Evolutionary conservation across 2,888 invertebrate genomes (phyloP).

Genomic region (Trilocha varians): DNA sequence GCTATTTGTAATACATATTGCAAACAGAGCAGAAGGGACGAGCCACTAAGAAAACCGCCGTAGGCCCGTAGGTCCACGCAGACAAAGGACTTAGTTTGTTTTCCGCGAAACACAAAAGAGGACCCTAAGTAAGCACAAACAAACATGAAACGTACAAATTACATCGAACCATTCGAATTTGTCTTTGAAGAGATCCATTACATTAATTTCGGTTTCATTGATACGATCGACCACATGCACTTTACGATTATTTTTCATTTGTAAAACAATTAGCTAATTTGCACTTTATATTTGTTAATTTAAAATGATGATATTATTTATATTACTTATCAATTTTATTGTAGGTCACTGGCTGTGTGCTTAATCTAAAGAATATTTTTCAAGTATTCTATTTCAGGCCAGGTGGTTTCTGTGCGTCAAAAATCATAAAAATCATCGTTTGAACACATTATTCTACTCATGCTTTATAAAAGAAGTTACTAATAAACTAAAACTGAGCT

Average conservation of each 20-base stretch:
- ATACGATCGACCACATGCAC: constrained; percentile 18
- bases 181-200: constrained; percentile 34
- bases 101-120: constrained; percentile 51
- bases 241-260: neutral
- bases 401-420: no score
- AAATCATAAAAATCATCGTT: no score
- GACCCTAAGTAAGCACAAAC: constrained; percentile 47
- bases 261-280: neutral
- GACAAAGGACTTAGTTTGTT: constrained; percentile 57
- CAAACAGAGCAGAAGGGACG: constrained; percentile 19
- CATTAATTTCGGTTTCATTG: constrained; percentile 20
- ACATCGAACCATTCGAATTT: constrained; percentile 38
- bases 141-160: constrained; percentile 46
- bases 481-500: no score
- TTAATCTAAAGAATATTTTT: no score
- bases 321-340: no score
- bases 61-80: constrained; percentile 33
- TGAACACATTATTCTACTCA: no score
- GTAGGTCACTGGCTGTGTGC: no score
- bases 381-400: no score
- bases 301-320: neutral
- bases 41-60: constrained; percentile 45
- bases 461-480: no score
- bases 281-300: neutral
- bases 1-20: neutral